These are phyloP conservation scores for Diuraphis noxia DNA, from an alignment of 1,140 invertebrate genomes.

Conservation along the genomic window DNA sequence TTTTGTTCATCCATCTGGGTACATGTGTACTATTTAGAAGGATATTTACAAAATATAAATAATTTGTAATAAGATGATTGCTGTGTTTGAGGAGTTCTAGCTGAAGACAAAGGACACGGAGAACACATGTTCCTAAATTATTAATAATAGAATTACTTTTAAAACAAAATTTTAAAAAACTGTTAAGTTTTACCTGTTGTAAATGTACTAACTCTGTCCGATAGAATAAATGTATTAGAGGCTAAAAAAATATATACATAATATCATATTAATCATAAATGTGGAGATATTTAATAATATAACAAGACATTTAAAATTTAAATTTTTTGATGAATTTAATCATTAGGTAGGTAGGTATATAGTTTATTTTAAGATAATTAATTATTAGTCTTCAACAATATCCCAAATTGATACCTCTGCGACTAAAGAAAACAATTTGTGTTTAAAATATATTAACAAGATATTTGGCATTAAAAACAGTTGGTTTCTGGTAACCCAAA, in stretches of 20 bases:
- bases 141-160: neutral
- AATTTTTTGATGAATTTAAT: neutral
- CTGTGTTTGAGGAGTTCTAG: conserved; percentile 29
- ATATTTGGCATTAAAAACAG: too few species aligned
- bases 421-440: too few species aligned
- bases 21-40: conserved; percentile 33
- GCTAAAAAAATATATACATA: conserved; percentile 1
- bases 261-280: neutral
- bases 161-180: neutral
- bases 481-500: too few species aligned
- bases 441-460: too few species aligned
- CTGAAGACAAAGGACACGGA: conserved; percentile 42
- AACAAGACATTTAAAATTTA: neutral
- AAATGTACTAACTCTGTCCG: conserved; percentile 44
- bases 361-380: neutral
- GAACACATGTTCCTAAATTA: conserved; percentile 41
- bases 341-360: neutral
- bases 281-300: neutral
- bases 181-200: conserved; percentile 37
- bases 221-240: conserved; percentile 48
- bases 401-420: too few species aligned
- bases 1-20: conserved; percentile 41
- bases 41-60: conserved; percentile 23
- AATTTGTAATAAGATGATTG: conserved; percentile 32
- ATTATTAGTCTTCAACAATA: too few species aligned